These are phyloP conservation scores for Hypselothyrea guttata DNA, from an alignment of 2,888 invertebrate species.

Conservation along the genomic window DNA sequence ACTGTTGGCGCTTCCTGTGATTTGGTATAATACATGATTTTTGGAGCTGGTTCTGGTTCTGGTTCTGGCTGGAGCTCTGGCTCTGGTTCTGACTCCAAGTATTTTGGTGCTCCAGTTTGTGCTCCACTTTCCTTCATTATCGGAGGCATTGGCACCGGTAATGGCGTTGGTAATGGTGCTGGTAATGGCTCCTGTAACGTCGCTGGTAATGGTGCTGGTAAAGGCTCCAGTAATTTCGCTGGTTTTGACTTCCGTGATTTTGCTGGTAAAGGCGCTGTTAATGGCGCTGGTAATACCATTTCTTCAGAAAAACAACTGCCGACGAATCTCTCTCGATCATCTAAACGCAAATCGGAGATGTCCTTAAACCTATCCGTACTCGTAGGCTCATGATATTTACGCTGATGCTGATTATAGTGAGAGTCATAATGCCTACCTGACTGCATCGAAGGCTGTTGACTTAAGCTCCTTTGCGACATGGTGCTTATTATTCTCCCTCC, in stretches of 20 bases:
- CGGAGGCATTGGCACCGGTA: background rate
- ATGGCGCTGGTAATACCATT: background rate
- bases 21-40: no score
- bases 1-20: no score
- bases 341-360: no score
- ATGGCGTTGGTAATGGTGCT: background rate
- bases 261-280: background rate
- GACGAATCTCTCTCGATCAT: no score
- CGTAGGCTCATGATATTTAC: background rate
- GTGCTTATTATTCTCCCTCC: conserved; percentile 36
- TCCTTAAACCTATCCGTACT: no score
- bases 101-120: background rate
- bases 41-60: background rate
- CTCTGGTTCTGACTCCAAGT: background rate
- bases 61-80: conserved; percentile 2
- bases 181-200: background rate
- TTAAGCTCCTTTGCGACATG: no score
- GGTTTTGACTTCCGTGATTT: background rate
- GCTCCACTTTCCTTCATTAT: background rate
- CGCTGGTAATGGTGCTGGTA: background rate
- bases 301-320: no score
- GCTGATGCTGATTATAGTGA: background rate
- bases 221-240: background rate
- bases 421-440: conserved; percentile 14
- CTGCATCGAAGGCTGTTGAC: background rate